Base-by-base conservation (phyloP, 1,140 invertebrate species). In the Bacillus rossius region DNA sequence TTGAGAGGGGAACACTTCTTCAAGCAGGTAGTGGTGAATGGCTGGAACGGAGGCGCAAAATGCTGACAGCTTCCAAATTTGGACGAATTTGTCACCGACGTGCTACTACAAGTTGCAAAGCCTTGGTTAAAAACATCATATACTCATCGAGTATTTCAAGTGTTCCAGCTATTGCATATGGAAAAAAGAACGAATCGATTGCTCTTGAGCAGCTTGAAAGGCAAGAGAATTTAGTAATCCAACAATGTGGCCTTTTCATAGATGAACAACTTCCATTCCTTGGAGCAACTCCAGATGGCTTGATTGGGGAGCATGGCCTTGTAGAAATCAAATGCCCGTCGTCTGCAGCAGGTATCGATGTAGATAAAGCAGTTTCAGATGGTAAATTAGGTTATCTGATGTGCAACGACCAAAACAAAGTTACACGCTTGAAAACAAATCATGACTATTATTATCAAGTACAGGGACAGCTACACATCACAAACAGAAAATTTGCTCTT, bases 391-490 rank as follows among this genome's bases (percentile, higher is more conserved):
- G 29, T 29, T 22, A 20, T 22, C 17, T 51, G 43, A 20, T n/a
- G 19, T 16, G 16, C 25, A 51, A 20, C 49, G 25, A 29, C 29
- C 14, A 37, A 53, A 53, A 7, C 14, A 57, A 50, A 58, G 22
- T 26, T 41, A 16, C 34, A 23, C 7, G 19, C 10, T 16, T 76
- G 37, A 72, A 70, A 41, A 60, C 57, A 61, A 67, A 53, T 26
- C 68, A 75, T 60, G n/a, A 60, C 22, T 73, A 72, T 60, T 76
- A 70, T 60, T 72, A 67, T 60, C 74, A 76, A 62, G 57, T 75
- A 25, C 71, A 58, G 40, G 34, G 57, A 8, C 62, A 67, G 45
- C 41, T 66, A n/a, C 55, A 52, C n/a, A 49, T 66, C 5, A 65
- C 65, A 16, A 23, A 57, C 10, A 17, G 25, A 42, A 51, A 38